These are phyloP conservation scores for Peucedramus taeniatus DNA, from an alignment of 2,113 vertebrate genomes.

Conservation along the genomic window DNA sequence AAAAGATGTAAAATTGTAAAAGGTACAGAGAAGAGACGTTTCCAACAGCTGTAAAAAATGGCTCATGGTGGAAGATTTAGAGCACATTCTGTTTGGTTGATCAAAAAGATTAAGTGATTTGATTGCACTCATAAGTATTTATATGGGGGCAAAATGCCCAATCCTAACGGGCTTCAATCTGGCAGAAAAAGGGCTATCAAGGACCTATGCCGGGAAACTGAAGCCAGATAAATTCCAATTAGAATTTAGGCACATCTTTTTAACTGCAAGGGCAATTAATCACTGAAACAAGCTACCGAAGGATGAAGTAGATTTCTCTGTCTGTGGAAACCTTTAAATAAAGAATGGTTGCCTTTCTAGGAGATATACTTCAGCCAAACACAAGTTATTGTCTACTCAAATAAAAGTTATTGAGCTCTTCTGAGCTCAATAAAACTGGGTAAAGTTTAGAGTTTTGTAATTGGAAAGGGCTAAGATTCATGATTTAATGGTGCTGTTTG, in stretches of 20 bases:
- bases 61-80: neutral
- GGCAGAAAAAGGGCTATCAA: neutral
- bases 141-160: neutral
- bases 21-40: neutral
- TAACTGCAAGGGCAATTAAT: neutral
- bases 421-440: neutral
- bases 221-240: constrained; percentile 23
- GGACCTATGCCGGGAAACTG: neutral
- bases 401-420: neutral
- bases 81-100: neutral
- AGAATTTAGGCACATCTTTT: constrained; percentile 6
- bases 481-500: neutral
- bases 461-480: neutral
- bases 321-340: constrained; percentile 13
- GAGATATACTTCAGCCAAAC: neutral
- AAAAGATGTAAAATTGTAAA: neutral
- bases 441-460: neutral
- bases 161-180: neutral
- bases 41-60: neutral
- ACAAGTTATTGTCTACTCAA: neutral
- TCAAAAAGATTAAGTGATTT: neutral
- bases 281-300: neutral
- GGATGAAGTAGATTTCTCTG: neutral
- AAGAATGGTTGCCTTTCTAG: neutral
- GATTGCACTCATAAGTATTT: neutral